Percentiles rank a stretch among this genome's conserved stretches.
Evolutionary conservation across 30 jellyfish, hydroid and myxozoan species (phyloP).

Genomic region (Turritopsis dohrnii): DNA sequence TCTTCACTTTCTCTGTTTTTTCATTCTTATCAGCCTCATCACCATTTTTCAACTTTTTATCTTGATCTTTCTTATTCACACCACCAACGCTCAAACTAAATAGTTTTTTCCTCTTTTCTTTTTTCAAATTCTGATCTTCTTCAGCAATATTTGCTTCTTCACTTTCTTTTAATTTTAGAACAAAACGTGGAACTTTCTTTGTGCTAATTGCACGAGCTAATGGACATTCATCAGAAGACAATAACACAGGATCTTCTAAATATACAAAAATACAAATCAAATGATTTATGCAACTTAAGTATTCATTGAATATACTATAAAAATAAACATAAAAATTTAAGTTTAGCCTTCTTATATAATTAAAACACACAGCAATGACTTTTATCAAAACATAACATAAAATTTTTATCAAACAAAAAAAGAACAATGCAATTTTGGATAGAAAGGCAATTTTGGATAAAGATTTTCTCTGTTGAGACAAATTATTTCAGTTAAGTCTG

Average conservation of each 20-base stretch:
- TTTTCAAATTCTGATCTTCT: constrained; percentile 6
- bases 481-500: no score
- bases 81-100: constrained; percentile 34
- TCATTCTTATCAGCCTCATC: constrained; percentile 9
- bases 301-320: no score
- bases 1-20: neutral
- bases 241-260: constrained; percentile 66
- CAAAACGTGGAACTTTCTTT: constrained; percentile 77
- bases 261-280: neutral
- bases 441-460: no score
- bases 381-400: no score
- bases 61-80: neutral
- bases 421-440: no score
- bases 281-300: no score
- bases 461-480: no score
- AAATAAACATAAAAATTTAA: no score
- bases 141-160: neutral
- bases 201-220: constrained; percentile 86
- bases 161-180: constrained; percentile 34
- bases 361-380: no score
- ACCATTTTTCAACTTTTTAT: constrained; percentile 6
- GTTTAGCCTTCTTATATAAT: no score
- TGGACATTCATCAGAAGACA: constrained; percentile 69
- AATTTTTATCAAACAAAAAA: no score
- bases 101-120: constrained; percentile 32